phyloP scores from a whole-genome alignment of 2,888 invertebrate species.

The Diogma glabrata region DNA sequence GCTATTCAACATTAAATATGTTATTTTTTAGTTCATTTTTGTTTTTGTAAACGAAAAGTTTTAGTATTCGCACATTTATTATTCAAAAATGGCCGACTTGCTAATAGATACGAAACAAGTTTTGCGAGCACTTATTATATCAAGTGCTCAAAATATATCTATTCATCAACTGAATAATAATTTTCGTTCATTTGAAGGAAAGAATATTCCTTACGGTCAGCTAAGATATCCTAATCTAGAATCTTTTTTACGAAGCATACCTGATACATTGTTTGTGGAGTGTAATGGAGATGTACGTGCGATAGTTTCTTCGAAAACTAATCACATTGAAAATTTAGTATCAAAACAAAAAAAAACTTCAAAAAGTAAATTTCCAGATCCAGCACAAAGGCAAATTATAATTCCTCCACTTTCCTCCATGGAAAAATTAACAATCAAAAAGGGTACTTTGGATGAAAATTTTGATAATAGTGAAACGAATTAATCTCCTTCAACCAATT shows the following conservation, averaged over 20 bases:
- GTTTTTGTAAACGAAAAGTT: no score
- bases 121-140: slow-evolving; percentile 15
- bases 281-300: slow-evolving; percentile 1
- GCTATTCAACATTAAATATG: no score
- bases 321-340: slow-evolving; percentile 18
- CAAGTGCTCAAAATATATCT: slow-evolving; percentile 14
- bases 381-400: no score
- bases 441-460: no score
- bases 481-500: no score
- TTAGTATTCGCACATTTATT: no score
- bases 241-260: slow-evolving; percentile 13
- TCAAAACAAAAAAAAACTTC: slow-evolving; percentile 16
- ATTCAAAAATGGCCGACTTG: no score
- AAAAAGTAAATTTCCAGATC: no score
- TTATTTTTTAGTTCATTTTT: no score
- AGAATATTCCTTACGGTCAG: slow-evolving; percentile 13
- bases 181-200: slow-evolving; percentile 14
- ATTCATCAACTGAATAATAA: slow-evolving; percentile 15
- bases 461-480: no score
- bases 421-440: no score
- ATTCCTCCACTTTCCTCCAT: no score
- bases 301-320: slow-evolving; percentile 18
- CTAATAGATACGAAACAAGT: slow-evolving; percentile 13
- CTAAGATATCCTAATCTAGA: slow-evolving; percentile 15
- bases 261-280: slow-evolving; percentile 13